Percentiles rank a stretch among this genome's conserved stretches.
phyloP scores from a whole-genome alignment of 2,797 vertebrate species.

The Monodelphis domestica region DNA sequence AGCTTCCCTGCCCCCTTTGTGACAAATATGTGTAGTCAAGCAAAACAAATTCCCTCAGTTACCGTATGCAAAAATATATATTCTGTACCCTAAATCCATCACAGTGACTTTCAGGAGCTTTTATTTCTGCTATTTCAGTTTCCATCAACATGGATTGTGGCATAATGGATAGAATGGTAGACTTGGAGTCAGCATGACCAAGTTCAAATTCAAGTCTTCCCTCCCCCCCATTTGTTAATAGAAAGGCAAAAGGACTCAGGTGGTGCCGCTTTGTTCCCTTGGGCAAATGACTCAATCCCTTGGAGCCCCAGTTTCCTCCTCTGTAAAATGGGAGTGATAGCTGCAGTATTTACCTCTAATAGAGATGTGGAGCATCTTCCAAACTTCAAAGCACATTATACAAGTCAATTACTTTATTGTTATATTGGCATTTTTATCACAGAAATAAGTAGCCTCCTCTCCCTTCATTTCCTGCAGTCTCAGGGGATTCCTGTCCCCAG shows the following conservation, averaged over 20 bases:
- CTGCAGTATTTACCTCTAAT: not conserved
- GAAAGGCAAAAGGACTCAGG: too few species aligned
- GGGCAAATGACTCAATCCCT: not conserved
- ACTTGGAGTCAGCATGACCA: not conserved
- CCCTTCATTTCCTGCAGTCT: not conserved
- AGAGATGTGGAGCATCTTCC: not conserved
- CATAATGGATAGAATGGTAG: not conserved
- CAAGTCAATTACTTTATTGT: not conserved
- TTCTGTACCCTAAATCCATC: too few species aligned
- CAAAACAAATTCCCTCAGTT: too few species aligned
- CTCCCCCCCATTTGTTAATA: too few species aligned
- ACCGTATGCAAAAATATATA: too few species aligned
- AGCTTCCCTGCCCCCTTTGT: too few species aligned
- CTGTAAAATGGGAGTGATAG: not conserved
- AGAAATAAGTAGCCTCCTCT: not conserved
- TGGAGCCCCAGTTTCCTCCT: not conserved
- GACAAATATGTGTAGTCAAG: too few species aligned
- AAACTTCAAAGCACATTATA: not conserved
- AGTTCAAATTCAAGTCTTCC: too few species aligned
- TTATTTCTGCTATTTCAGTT: not conserved
- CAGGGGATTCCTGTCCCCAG: not conserved
- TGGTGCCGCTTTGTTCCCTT: not conserved
- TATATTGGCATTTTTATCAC: not conserved
- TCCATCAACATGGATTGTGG: not conserved
- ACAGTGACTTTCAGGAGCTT: too few species aligned